A percentile compares a stretch with the other conserved stretches of the same genome.
Conservation (phyloP, 1,140 invertebrate species). For the Brachionus sp. region DNA sequence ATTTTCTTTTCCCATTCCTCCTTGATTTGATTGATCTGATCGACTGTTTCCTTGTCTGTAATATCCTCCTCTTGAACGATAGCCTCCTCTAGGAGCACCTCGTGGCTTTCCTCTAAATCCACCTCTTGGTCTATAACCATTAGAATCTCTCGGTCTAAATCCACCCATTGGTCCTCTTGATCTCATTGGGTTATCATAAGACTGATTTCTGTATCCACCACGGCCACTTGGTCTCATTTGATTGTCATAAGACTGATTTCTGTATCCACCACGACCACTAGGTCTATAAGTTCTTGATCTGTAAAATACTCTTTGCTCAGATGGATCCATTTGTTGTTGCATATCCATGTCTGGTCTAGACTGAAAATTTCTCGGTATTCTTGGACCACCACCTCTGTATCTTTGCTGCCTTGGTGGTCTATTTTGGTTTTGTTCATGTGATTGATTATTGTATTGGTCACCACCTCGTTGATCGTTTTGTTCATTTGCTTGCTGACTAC, state of each 20-base stretch:
- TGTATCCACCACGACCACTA: background rate
- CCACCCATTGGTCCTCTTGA: background rate
- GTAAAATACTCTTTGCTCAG: background rate
- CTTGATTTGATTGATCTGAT: background rate
- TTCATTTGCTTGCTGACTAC: background rate
- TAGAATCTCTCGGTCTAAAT: background rate
- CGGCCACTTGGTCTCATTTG: background rate
- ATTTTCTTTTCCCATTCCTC: background rate
- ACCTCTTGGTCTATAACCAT: background rate
- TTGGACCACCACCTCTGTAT: background rate
- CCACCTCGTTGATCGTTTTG: background rate
- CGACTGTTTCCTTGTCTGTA: background rate
- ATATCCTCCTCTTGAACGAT: constrained; percentile 19
- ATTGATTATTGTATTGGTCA: background rate
- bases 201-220: background rate
- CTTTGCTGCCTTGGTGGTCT: background rate
- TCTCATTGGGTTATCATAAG: background rate
- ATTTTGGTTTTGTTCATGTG: background rate
- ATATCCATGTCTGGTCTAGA: background rate
- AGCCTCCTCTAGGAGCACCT: background rate
- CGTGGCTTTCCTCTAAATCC: background rate
- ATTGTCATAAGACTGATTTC: background rate
- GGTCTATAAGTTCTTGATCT: constrained; percentile 28
- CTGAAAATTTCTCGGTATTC: background rate
- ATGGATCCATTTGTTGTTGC: background rate